A percentile compares a stretch with the other conserved stretches of the same genome.
Evolutionary conservation across 1,140 invertebrate genomes (phyloP).

Genomic region (Drosophila novamexicana): DNA sequence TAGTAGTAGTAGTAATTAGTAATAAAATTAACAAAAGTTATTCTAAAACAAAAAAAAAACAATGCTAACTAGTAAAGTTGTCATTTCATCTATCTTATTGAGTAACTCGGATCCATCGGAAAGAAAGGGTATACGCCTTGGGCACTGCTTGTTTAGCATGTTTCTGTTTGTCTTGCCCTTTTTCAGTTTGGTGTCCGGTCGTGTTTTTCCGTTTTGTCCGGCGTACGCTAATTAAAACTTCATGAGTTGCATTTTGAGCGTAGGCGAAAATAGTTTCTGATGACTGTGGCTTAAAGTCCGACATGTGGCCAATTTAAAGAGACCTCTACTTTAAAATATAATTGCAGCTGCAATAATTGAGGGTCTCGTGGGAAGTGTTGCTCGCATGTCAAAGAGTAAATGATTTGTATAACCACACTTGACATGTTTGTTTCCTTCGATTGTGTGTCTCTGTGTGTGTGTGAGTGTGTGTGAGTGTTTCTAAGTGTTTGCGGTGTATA

Average conservation of each 20-base stretch:
- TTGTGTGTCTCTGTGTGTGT: neutral
- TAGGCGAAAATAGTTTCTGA: conserved; percentile 21
- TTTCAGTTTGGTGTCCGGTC: conserved; percentile 25
- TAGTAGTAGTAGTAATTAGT: too few species aligned
- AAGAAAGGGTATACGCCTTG: too few species aligned
- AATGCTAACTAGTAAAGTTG: too few species aligned
- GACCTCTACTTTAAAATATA: neutral
- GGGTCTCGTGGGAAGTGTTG: conserved; percentile 23
- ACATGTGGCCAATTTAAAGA: conserved; percentile 42
- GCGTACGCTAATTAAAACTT: conserved; percentile 64
- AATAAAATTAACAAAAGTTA: too few species aligned
- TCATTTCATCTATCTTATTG: too few species aligned
- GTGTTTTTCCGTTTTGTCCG: conserved; percentile 28
- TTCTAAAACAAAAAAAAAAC: too few species aligned
- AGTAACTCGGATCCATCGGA: too few species aligned
- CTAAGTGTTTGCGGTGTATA: conserved; percentile 21
- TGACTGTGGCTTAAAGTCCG: conserved; percentile 53
- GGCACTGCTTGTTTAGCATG: neutral
- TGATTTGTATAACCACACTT: conserved; percentile 65
- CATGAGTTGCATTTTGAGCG: conserved; percentile 58
- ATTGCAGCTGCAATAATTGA: conserved; percentile 20
- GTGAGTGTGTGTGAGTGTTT: neutral
- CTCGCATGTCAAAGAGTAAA: conserved; percentile 51
- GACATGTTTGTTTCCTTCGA: conserved; percentile 31
- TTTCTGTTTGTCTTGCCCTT: conserved; percentile 20